Evolutionary conservation across 2,888 invertebrate genomes (phyloP), one percentile per base, ranked within the genome.

Genomic region (Cremastobaeus sp.): DNA sequence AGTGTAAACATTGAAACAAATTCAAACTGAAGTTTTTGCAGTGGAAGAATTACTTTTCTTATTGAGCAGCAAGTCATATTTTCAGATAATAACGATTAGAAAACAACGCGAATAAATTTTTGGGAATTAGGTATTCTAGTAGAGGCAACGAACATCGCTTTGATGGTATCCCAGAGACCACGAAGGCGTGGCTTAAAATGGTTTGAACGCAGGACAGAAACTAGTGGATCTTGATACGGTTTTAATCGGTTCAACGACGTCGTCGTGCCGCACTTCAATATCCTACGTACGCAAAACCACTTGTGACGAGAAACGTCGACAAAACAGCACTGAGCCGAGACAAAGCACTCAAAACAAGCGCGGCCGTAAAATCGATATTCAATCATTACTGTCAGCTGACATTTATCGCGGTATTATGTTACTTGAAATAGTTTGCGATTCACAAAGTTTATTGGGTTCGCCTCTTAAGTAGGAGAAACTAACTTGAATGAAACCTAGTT

Each of bases 211-310:
- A 54, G 66, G 73, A 64, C 65, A 59, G 60, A 74, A 72, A 50
- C 60, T 14, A 28, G 54, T 14, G 62, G 43, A 68, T 64, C 69
- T 73, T 73, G 76, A 73, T 73, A 70, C 57, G 65, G 54, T 71
- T 68, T 75, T 72, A 72, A 68, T 62, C 60, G 57, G 68, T 52
- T 68, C 73, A 50, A 54, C 65, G 32, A 48, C 55, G 48, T 48
- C 62, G 68, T 48, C 54, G 48, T 55, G 35, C 35, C 30, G 39
- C 70, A 43, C 74, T 69, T 69, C 69, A 69, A 69, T 74, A 74
- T 60, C 48, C 66, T 20, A 48, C 48, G 54, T 69, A 45, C 68
- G 64, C 70, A 70, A 74, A 74, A 74, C 74, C 74, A 74, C 70
- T 74, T 70, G 68, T 62, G 69, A 69, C 54, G 48, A 59, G 59